Conservation (phyloP, 2,113 vertebrate genomes). For the Rhynchomys soricoides region DNA sequence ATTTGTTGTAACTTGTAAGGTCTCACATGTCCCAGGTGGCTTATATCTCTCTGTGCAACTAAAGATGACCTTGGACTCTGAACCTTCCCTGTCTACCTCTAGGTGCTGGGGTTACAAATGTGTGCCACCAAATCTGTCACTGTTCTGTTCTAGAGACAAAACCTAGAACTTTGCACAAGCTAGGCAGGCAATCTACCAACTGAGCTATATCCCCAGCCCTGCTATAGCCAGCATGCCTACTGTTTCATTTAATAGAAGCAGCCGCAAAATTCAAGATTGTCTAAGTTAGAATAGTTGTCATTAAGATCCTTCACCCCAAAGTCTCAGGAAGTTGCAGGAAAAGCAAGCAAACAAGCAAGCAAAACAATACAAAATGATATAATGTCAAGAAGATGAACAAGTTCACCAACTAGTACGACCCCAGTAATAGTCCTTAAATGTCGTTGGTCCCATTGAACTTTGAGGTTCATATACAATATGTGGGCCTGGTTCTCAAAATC, state of each 20-base stretch:
- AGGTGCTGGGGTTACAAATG: background rate
- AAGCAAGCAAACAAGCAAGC: background rate
- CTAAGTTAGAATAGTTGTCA: background rate
- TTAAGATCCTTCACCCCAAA: background rate
- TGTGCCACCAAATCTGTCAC: background rate
- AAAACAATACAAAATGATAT: background rate
- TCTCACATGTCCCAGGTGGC: background rate
- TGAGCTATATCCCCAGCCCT: background rate
- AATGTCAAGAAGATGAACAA: background rate
- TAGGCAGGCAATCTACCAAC: background rate
- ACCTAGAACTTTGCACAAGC: background rate
- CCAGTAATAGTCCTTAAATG: background rate
- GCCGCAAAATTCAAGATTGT: background rate
- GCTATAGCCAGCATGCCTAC: background rate
- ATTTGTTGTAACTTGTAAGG: background rate
- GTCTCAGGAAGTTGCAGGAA: background rate
- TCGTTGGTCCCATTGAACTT: background rate
- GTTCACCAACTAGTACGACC: background rate
- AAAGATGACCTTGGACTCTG: background rate
- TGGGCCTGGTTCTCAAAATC: background rate
- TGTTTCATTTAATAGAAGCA: background rate
- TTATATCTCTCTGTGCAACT: background rate
- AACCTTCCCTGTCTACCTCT: background rate
- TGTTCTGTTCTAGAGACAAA: background rate
- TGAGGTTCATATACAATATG: background rate